Base-by-base conservation (phyloP, 2,888 invertebrate genomes). In the Meghimatium bilineatum region DNA sequence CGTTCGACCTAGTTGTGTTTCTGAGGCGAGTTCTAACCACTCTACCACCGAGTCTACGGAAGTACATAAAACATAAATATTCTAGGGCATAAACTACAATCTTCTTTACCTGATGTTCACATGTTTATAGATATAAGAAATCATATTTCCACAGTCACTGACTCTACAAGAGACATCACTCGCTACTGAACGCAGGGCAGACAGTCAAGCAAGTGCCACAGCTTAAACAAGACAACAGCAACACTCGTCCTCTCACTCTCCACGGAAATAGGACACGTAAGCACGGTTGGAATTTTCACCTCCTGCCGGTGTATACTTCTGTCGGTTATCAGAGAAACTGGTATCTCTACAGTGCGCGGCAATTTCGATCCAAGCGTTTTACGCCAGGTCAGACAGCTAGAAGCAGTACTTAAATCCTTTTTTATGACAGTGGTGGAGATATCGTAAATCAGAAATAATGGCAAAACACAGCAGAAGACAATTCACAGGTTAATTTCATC, bases 241-340 rank as follows among this genome's bases (percentile, higher is more conserved):
- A 14, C 3, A 49, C 44, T 72, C 12, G 10, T 72, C 44, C 20
- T 44, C n/a, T 44, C 72, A 29, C 72, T n/a, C 71, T 71, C 38
- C n/a, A 44, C 72, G 6, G 44, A 72, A 52, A n/a, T 32, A 12
- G 44, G 74, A 74, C 49, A 52, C 74, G 74, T 52, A 74, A 49
- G 74, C 74, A 52, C 32, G 52, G 52, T 29, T 29, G 74, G 74
- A 74, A 74, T 52, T 52, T 52, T 32, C 74, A 72, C 52, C 74
- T 52, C 74, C 23, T 74, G 74, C 52, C 44, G 32, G 52, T 52
- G 74, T 74, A 32, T 49, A 49, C 74, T 52, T 52, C 52, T 74
- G 49, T 20, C 72, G 29, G 52, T 52, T 1, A 74, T 17, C 72
- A 5, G n/a, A 72, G 44, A n/a, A 44, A 10, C 44, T 12, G 72